Conservation (phyloP, 1,140 invertebrate species). For the Copidosoma floridanum region DNA sequence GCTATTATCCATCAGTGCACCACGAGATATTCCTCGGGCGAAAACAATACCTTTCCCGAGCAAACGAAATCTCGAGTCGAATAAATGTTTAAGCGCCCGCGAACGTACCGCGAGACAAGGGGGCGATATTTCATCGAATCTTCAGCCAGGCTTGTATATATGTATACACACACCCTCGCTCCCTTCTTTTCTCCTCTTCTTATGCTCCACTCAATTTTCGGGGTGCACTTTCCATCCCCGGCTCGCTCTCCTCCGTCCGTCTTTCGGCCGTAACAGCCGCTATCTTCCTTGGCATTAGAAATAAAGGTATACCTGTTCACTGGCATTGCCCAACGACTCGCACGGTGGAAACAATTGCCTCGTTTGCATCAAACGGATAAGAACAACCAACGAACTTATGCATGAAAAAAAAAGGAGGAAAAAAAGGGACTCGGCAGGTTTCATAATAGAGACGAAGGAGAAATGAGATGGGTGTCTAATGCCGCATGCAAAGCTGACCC, state of each 20-base stretch:
- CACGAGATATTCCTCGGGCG: too few species aligned
- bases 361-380: neutral
- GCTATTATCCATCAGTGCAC: too few species aligned
- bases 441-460: slow-evolving; percentile 8
- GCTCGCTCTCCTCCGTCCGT: neutral
- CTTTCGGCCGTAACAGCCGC: neutral
- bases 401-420: neutral
- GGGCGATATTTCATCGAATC: slow-evolving; percentile 16
- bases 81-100: too few species aligned
- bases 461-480: slow-evolving; percentile 4
- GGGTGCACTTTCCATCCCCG: neutral
- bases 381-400: neutral
- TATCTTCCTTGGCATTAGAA: neutral
- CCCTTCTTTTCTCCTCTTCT: too few species aligned
- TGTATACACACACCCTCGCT: too few species aligned
- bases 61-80: too few species aligned
- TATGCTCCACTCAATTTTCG: neutral
- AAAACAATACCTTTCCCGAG: too few species aligned
- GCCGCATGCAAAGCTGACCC: slow-evolving; percentile 33
- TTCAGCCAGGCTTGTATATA: slow-evolving; percentile 9
- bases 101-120: too few species aligned
- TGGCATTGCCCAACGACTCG: neutral
- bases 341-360: neutral
- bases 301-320: too few species aligned
- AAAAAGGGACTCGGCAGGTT: too few species aligned